Conservation (phyloP, 2,888 invertebrate genomes). For the Melanostoma mellinum region DNA sequence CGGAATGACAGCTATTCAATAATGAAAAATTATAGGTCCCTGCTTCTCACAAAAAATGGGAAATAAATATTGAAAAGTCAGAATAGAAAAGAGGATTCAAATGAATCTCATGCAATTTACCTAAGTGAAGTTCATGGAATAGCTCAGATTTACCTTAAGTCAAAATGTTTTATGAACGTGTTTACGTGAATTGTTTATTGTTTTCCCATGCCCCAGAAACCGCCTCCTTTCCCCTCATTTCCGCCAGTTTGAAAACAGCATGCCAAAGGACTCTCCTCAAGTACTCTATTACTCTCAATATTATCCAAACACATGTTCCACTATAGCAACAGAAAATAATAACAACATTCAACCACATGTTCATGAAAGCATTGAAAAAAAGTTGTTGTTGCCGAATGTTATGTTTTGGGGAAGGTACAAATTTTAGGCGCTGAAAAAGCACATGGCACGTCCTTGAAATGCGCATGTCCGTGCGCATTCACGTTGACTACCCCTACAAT, state of each 20-base stretch:
- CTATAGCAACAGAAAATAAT: constrained; percentile 37
- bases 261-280: constrained; percentile 40
- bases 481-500: constrained; percentile 63
- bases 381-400: constrained; percentile 54
- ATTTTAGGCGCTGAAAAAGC: constrained; percentile 72
- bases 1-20: too few relatives aligned
- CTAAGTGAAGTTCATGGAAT: constrained; percentile 72
- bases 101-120: constrained; percentile 65
- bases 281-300: constrained; percentile 61
- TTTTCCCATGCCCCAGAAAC: constrained; percentile 41
- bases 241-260: constrained; percentile 10
- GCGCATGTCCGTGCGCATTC: constrained; percentile 68
- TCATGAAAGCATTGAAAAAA: constrained; percentile 31
- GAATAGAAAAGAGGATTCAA: constrained; percentile 31
- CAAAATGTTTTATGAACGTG: constrained; percentile 72
- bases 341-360: constrained; percentile 55
- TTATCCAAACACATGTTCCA: constrained; percentile 58
- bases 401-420: constrained; percentile 71
- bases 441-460: constrained; percentile 55
- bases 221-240: constrained; percentile 22
- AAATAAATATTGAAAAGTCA: constrained; percentile 4
- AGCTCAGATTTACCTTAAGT: constrained; percentile 69
- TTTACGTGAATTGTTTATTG: constrained; percentile 70
- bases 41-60: constrained; percentile 6
- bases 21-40: constrained; percentile 31